Evolutionary conservation across 2,113 vertebrate species (phyloP).

Genomic region (Gymnorhina tibicen): DNA sequence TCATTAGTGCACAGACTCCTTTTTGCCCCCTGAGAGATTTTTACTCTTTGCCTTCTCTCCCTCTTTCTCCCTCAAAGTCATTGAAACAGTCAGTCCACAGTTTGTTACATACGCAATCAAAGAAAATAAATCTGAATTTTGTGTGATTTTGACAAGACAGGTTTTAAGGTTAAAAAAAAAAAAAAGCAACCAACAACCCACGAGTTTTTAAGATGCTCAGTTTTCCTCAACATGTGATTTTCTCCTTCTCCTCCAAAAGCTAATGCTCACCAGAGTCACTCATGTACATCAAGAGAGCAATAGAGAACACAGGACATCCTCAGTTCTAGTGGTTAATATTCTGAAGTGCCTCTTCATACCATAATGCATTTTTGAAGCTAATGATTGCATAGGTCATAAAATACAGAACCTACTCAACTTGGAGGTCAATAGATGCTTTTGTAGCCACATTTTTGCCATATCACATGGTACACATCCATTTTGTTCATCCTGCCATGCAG

Average conservation of each 20-base stretch:
- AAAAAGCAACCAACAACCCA: background rate
- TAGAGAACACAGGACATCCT: background rate
- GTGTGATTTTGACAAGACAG: background rate
- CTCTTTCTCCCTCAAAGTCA: background rate
- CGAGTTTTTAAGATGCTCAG: background rate
- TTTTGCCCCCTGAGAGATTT: background rate
- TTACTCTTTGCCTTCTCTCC: background rate
- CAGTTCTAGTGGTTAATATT: background rate
- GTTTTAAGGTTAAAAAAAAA: background rate
- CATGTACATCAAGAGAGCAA: background rate
- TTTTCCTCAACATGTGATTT: background rate
- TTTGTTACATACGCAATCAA: background rate
- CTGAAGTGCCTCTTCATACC: background rate
- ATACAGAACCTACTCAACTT: background rate
- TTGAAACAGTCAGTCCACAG: background rate
- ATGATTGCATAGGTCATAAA: slow-evolving; percentile 21
- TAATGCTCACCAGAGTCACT: background rate
- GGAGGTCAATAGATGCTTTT: background rate
- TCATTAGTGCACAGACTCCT: background rate
- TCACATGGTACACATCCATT: background rate
- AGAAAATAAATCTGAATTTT: background rate
- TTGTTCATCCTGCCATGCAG: background rate
- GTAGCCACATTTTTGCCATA: background rate
- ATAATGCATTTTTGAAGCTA: background rate
- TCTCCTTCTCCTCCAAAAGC: background rate